phyloP scores from a whole-genome alignment of 2,888 invertebrate species.

The Drosophila fulvimacula region DNA sequence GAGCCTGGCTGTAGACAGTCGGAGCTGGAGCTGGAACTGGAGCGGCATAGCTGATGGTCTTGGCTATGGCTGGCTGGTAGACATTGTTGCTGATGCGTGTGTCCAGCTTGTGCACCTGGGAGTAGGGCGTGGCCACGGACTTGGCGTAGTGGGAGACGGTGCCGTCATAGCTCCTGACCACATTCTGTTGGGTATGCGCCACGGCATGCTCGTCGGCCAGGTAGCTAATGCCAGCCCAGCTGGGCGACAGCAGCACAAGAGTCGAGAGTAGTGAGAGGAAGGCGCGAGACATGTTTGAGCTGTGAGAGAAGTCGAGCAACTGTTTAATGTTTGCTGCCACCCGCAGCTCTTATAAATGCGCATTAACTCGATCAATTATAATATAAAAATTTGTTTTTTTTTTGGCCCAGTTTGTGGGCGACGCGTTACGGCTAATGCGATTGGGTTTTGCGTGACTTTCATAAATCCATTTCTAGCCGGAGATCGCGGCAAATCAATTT shows the following conservation, averaged over 20 bases:
- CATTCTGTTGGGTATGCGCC: conserved; percentile 86
- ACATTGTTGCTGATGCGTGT: conserved; percentile 87
- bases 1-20: conserved; percentile 65
- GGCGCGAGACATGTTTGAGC: conserved; percentile 83
- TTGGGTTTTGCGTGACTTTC: conserved; percentile 72
- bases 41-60: conserved; percentile 78
- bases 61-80: conserved; percentile 85
- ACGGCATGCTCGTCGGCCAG: conserved; percentile 69
- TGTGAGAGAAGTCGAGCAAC: conserved; percentile 56
- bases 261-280: conserved; percentile 87
- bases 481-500: conserved; percentile 74
- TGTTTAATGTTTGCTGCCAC: conserved; percentile 56
- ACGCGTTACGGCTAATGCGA: conserved; percentile 45
- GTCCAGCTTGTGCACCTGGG: conserved; percentile 87
- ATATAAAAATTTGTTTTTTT: not conserved
- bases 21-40: conserved; percentile 51
- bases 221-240: conserved; percentile 86
- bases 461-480: conserved; percentile 73
- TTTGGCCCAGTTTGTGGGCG: conserved; percentile 39
- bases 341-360: conserved; percentile 54
- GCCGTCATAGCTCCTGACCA: conserved; percentile 86
- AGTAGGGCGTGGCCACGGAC: conserved; percentile 87
- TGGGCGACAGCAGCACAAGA: conserved; percentile 84
- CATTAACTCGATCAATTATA: conserved; percentile 47
- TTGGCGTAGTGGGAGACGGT: conserved; percentile 87